phyloP scores from a whole-genome alignment of 2,113 vertebrate genomes.

The Promerops cafer region DNA sequence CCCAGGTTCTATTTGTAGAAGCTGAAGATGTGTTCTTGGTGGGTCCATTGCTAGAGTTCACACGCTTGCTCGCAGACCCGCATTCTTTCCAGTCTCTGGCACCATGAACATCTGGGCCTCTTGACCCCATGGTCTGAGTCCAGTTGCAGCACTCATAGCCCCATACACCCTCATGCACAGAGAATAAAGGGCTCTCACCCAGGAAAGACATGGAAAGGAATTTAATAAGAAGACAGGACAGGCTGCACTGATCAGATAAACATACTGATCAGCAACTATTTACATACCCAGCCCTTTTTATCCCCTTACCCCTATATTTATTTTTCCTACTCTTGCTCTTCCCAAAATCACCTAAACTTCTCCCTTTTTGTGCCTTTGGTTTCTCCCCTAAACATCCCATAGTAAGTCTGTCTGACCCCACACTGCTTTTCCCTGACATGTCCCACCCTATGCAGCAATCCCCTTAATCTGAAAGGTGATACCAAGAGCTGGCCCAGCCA shows the following conservation, averaged over 20 bases:
- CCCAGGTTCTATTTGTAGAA: background rate
- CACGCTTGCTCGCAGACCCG: rapidly evolving
- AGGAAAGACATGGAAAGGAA: background rate
- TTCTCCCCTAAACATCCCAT: background rate
- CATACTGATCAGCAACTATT: background rate
- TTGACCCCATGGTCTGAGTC: background rate
- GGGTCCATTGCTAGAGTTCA: background rate
- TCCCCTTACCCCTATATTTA: background rate
- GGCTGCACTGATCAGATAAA: background rate
- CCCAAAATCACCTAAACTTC: background rate
- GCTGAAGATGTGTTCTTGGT: background rate
- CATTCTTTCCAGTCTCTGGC: background rate
- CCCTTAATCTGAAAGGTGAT: background rate
- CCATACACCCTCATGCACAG: background rate
- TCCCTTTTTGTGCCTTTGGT: background rate
- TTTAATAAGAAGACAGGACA: background rate
- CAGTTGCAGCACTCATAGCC: background rate
- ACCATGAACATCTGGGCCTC: background rate
- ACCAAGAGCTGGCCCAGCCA: background rate
- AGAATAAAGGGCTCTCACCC: background rate
- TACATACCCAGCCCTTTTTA: background rate
- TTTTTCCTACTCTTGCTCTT: background rate
- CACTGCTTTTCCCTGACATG: background rate
- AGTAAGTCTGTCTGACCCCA: background rate
- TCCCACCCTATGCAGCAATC: background rate